Evolutionary conservation across 2,888 invertebrate species (phyloP).

Genomic region (Epistrophe eligans): DNA sequence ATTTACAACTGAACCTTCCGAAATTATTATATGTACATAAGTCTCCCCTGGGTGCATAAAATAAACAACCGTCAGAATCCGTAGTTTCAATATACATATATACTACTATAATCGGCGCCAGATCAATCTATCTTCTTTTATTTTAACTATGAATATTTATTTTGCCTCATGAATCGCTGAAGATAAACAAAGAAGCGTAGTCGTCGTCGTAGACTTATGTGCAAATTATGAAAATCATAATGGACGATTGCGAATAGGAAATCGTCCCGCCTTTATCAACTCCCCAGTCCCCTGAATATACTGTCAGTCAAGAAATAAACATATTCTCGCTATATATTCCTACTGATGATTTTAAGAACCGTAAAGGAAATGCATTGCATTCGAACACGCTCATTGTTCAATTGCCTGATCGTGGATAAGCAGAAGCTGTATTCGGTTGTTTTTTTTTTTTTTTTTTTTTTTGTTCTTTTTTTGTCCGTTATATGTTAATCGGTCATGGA

Average conservation of each 20-base stretch:
- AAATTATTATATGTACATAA: neutral
- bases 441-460: neutral
- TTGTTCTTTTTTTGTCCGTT: neutral
- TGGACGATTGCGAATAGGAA: slow-evolving; percentile 16
- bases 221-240: slow-evolving; percentile 24
- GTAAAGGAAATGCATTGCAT: slow-evolving; percentile 26
- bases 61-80: neutral
- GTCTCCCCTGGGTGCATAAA: neutral
- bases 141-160: slow-evolving; percentile 29
- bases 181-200: slow-evolving; percentile 21
- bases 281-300: neutral
- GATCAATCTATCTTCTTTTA: slow-evolving; percentile 28
- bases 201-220: slow-evolving; percentile 18
- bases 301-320: neutral
- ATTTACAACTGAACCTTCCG: neutral
- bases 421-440: slow-evolving; percentile 3
- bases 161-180: slow-evolving; percentile 18
- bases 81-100: neutral
- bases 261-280: slow-evolving; percentile 16
- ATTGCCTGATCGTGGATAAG: neutral
- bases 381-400: slow-evolving; percentile 10
- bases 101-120: slow-evolving; percentile 26
- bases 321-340: slow-evolving; percentile 1
- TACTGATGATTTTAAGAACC: slow-evolving; percentile 18
- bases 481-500: slow-evolving; percentile 26